These are phyloP conservation scores for Azorinus chamasolen DNA, from an alignment of 2,888 invertebrate species.

Conservation along the genomic window DNA sequence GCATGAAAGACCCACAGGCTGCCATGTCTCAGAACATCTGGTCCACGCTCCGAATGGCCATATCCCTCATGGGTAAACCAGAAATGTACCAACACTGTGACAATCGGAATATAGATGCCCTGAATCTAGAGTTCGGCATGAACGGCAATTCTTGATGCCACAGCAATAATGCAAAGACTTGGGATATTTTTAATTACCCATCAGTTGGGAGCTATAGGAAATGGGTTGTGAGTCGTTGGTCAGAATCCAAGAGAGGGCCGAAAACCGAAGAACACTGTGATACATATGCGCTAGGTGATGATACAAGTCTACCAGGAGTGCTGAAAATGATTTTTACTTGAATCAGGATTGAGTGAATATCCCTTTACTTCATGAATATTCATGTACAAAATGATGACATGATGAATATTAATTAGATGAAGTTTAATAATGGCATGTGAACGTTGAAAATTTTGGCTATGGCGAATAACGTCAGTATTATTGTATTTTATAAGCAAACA, in stretches of 20 bases:
- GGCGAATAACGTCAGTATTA: too few relatives aligned
- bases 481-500: too few relatives aligned
- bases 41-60: conserved; percentile 96
- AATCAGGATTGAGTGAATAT: not conserved
- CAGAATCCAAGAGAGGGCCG: too few relatives aligned
- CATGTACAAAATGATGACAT: too few relatives aligned
- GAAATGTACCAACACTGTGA: conserved; percentile 89
- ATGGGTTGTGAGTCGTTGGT: too few relatives aligned
- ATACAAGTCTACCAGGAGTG: conserved; percentile 7
- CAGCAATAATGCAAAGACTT: not conserved
- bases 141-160: conserved; percentile 59
- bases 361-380: not conserved
- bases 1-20: conserved; percentile 85
- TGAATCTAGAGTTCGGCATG: conserved; percentile 85
- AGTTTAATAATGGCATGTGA: too few relatives aligned
- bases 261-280: too few relatives aligned
- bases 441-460: too few relatives aligned
- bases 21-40: conserved; percentile 97
- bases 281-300: not conserved
- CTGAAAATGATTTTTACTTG: conserved; percentile 29
- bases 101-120: conserved; percentile 86
- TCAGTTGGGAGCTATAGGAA: not conserved
- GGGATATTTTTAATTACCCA: not conserved
- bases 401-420: too few relatives aligned
- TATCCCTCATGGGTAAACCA: conserved; percentile 91